These are phyloP conservation scores for Phenacoccus solenopsis DNA, from an alignment of 1,140 invertebrate genomes.

Conservation along the genomic window DNA sequence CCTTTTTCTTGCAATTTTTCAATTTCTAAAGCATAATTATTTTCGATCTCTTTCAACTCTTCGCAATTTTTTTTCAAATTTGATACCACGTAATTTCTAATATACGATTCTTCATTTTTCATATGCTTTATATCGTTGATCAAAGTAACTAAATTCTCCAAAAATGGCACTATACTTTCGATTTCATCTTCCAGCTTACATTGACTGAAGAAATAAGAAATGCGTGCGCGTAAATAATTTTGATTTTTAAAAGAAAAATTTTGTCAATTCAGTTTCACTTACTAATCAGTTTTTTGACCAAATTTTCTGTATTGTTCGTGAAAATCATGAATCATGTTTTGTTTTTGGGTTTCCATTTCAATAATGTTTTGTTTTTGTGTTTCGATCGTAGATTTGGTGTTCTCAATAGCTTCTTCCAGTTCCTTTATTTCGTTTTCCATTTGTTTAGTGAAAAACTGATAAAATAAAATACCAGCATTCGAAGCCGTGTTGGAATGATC, in stretches of 20 bases:
- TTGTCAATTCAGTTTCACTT: not conserved
- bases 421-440: not conserved
- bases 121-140: not conserved
- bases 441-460: not conserved
- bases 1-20: not conserved
- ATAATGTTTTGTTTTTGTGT: not conserved
- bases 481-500: too few relatives aligned
- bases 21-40: not conserved
- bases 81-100: not conserved
- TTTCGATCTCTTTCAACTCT: not conserved
- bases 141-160: not conserved
- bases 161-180: not conserved
- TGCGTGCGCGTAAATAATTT: not conserved
- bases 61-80: not conserved
- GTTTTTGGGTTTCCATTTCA: not conserved
- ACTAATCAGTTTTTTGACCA: not conserved
- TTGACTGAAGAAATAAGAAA: not conserved
- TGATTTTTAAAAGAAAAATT: not conserved
- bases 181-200: not conserved
- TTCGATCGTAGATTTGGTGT: not conserved
- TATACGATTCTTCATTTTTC: not conserved
- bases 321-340: not conserved
- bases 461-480: not conserved
- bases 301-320: not conserved
- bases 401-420: not conserved